Conservation (phyloP, 2,797 vertebrate genomes). For the Oryzias dopingdopingensis region DNA sequence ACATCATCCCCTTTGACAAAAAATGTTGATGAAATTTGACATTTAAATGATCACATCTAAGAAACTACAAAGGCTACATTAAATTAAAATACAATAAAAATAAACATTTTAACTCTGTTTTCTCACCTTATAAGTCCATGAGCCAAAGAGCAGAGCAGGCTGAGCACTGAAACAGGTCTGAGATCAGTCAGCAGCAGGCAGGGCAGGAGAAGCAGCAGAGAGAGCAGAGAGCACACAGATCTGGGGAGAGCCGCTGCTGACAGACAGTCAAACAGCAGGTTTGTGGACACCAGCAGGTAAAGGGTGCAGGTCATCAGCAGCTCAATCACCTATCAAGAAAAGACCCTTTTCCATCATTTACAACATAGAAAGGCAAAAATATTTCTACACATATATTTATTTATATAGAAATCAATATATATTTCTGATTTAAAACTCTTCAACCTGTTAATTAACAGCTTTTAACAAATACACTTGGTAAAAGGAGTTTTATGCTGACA, state of each 20-base stretch:
- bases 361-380: neutral
- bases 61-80: too few relatives aligned
- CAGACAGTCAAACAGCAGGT: constrained; percentile 77
- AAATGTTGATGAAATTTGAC: too few relatives aligned
- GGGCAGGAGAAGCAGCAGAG: constrained; percentile 75
- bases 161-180: constrained; percentile 78
- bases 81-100: too few relatives aligned
- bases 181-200: constrained; percentile 81
- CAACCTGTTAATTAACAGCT: too few relatives aligned
- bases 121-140: constrained; percentile 79
- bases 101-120: neutral
- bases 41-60: too few relatives aligned
- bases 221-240: constrained; percentile 73
- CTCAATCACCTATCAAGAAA: constrained; percentile 66
- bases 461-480: too few relatives aligned
- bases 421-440: too few relatives aligned
- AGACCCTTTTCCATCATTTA: neutral
- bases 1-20: too few relatives aligned
- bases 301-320: constrained; percentile 81
- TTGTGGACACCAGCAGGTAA: constrained; percentile 80
- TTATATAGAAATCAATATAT: too few relatives aligned
- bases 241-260: constrained; percentile 62
- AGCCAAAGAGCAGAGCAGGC: constrained; percentile 82
- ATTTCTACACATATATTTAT: too few relatives aligned
- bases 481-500: too few relatives aligned